Evolutionary conservation across 92 coral and sea anemone species (phyloP).

Genomic region (Hydrozoanthus gracilis): DNA sequence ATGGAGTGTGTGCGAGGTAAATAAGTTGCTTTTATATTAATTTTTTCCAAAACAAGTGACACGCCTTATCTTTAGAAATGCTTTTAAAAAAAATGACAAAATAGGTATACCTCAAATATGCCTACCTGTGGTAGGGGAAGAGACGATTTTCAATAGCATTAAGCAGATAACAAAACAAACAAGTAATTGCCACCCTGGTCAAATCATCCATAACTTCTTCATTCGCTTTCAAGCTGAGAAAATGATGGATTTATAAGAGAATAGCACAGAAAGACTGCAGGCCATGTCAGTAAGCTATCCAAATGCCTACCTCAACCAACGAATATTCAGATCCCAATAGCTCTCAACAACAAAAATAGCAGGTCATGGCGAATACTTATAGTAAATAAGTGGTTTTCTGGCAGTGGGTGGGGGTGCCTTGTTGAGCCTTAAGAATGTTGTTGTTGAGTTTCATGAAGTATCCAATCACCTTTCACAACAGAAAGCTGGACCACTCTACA

Average conservation of each 20-base stretch:
- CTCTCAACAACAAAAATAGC: background rate
- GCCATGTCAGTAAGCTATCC: conserved; percentile 32
- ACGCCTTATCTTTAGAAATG: no score
- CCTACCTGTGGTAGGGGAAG: conserved; percentile 62
- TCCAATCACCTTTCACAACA: conserved; percentile 9
- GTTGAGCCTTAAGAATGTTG: conserved; percentile 8
- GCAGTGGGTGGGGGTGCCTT: conserved; percentile 1
- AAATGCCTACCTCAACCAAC: background rate
- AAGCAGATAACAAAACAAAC: conserved; percentile 54
- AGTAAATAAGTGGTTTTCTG: background rate
- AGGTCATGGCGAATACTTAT: background rate
- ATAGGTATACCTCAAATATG: no score
- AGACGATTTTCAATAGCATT: conserved; percentile 51
- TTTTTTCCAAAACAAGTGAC: no score
- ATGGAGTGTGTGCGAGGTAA: no score
- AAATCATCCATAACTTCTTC: background rate
- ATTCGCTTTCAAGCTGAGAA: conserved; percentile 56
- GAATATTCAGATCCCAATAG: background rate
- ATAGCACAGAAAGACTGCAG: conserved; percentile 51
- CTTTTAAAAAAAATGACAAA: no score
- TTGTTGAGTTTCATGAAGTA: conserved; percentile 12
- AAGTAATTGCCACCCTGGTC: conserved; percentile 46
- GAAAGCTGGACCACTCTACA: conserved; percentile 51
- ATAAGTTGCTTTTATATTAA: no score
- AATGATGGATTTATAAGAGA: conserved; percentile 36